Evolutionary conservation across 2,113 vertebrate species (phyloP).

Genomic region (Anhinga anhinga): DNA sequence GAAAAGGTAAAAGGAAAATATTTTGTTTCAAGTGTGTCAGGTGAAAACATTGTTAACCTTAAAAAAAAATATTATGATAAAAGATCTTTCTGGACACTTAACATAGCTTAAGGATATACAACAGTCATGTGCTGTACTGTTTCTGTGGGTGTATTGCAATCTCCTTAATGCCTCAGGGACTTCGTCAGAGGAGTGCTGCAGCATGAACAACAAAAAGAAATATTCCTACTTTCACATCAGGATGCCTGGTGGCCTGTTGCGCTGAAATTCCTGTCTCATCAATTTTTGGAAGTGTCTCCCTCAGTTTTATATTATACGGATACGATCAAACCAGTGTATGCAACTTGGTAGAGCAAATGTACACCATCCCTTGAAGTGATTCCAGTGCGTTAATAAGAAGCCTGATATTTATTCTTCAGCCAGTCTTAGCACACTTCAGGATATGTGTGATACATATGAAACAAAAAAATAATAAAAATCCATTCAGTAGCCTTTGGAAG

Average conservation of each 20-base stretch:
- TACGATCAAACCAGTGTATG: background rate
- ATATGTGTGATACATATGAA: background rate
- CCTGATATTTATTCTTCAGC: background rate
- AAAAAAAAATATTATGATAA: background rate
- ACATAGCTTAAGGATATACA: background rate
- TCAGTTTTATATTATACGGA: background rate
- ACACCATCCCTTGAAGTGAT: background rate
- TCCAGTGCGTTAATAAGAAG: background rate
- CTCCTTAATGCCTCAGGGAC: background rate
- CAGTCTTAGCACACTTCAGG: background rate
- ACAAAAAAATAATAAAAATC: background rate
- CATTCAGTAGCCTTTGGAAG: background rate
- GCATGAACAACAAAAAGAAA: background rate
- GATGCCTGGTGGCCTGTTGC: background rate
- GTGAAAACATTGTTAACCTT: background rate
- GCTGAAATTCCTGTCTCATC: background rate
- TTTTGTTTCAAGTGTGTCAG: background rate
- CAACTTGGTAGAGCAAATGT: background rate
- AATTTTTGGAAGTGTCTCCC: background rate
- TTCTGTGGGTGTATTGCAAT: background rate
- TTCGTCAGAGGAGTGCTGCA: background rate
- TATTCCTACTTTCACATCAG: background rate
- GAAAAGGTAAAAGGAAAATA: constrained; percentile 87
- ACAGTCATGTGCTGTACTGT: background rate
- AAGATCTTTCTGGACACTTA: background rate